A percentile compares a stretch with the other conserved stretches of the same genome.
These are phyloP conservation scores for Theodoxus fluviatilis DNA, from an alignment of 2,888 invertebrate species.

Conservation along the genomic window DNA sequence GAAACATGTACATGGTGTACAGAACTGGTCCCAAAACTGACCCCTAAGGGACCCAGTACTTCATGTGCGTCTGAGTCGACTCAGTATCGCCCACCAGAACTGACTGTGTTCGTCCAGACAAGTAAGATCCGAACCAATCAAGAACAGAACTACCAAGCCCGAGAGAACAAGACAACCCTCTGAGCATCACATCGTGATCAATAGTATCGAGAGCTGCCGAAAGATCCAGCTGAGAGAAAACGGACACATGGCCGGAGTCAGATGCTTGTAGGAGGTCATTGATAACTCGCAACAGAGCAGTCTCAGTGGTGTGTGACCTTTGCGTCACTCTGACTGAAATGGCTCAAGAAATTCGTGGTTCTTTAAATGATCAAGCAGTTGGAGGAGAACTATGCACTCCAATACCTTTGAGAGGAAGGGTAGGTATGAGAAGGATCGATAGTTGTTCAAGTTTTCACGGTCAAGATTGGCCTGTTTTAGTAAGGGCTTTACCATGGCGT, in stretches of 20 bases:
- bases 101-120: conserved; percentile 10
- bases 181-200: background rate
- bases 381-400: background rate
- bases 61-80: background rate
- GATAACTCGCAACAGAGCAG: background rate
- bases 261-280: background rate
- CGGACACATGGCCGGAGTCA: background rate
- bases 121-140: conserved; percentile 2
- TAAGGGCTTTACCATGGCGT: background rate
- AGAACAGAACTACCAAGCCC: background rate
- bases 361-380: background rate
- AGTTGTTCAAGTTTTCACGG: background rate
- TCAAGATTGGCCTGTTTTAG: conserved; percentile 5
- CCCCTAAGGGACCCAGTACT: conserved; percentile 19
- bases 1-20: conserved; percentile 9
- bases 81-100: background rate
- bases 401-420: conserved; percentile 7
- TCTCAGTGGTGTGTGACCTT: conserved; percentile 3
- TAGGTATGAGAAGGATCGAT: conserved; percentile 2
- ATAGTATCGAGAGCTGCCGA: background rate
- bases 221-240: background rate
- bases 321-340: conserved; percentile 12
- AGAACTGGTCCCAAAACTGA: conserved; percentile 13
- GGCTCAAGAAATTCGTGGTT: background rate
- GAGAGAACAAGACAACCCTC: background rate